phyloP scores from a whole-genome alignment of 1,140 invertebrate species.

The Pentalonia nigronervosa region DNA sequence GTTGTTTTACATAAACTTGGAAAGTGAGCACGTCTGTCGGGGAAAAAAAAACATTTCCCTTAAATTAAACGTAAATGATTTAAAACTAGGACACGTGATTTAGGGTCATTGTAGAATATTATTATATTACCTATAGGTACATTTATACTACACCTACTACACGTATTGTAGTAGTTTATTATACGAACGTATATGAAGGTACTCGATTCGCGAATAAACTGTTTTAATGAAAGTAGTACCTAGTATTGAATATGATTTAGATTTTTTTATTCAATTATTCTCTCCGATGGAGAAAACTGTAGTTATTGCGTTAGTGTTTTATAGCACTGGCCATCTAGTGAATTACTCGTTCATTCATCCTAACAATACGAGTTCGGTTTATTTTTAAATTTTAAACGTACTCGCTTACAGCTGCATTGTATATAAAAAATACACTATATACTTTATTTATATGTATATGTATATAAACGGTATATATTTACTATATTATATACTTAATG shows the following conservation, averaged over 20 bases:
- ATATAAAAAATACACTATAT: not conserved
- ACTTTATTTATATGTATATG: no score
- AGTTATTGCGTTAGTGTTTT: not conserved
- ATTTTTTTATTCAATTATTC: not conserved
- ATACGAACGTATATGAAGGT: not conserved
- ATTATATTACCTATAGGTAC: not conserved
- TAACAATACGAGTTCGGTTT: not conserved
- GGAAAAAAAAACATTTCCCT: not conserved
- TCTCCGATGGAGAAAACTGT: not conserved
- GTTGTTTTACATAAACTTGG: conserved; percentile 28
- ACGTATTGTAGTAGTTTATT: not conserved
- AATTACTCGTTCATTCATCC: not conserved
- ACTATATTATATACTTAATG: not conserved
- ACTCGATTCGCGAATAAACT: not conserved
- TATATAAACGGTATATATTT: no score
- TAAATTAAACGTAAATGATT: conserved; percentile 38
- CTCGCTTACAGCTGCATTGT: not conserved
- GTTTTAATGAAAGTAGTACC: not conserved
- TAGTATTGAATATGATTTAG: not conserved
- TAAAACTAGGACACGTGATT: conserved; percentile 10
- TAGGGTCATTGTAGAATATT: not conserved
- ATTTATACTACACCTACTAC: no score
- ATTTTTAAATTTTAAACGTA: not conserved
- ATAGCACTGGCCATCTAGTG: not conserved
- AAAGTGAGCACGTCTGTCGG: conserved; percentile 20